Base-by-base conservation (phyloP, 2,797 vertebrate species). In the Nasua narica region DNA sequence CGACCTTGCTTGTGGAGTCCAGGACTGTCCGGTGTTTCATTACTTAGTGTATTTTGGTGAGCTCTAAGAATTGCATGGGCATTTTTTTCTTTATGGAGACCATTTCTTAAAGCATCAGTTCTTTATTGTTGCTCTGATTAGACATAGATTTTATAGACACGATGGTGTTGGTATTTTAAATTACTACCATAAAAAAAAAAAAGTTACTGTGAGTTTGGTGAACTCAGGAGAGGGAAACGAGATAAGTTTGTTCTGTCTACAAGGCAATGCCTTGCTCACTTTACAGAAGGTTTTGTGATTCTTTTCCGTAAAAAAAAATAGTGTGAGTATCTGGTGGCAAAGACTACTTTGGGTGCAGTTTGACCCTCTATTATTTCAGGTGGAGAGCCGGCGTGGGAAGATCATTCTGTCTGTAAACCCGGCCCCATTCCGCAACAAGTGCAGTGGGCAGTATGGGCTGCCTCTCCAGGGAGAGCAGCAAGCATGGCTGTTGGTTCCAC, bases 121-220 rank as follows among this genome's bases (percentile, higher is more conserved):
- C 67, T 84, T 88, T 78, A 27, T 78, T 87, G 83, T 84, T 82
- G 54, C 58, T 77, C 40, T 95, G 12, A 90, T 78, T 85, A 88
- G n/a, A 29, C 50, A 54, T 43, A 74, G 69, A 27, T 58, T 58
- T 87, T 95, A 78, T 76, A 87, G 74, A 76, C 4, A 74, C 7
- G 29, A 76, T 79, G n/a, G 56, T 81, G 10, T 84, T 86, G n/a
- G 77, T 91, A 70, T 40, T 69, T 95, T 81, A 85, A 32, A 69
- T 95, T 40, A n/a, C 79, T 90, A 29, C 18, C 60, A 15, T 96
- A 52, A 29, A 60, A 60, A 60, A 65, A 94, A 40, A 40, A 91
- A 37, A 27, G 62, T 72, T 65, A 46, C 65, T 82, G 58, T 37
- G 76, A 87, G n/a, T 87, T 91, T 94, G 76, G 21, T 46, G n/a